Base-by-base conservation (phyloP, 2,113 vertebrate species). In the Megalops atlanticus region DNA sequence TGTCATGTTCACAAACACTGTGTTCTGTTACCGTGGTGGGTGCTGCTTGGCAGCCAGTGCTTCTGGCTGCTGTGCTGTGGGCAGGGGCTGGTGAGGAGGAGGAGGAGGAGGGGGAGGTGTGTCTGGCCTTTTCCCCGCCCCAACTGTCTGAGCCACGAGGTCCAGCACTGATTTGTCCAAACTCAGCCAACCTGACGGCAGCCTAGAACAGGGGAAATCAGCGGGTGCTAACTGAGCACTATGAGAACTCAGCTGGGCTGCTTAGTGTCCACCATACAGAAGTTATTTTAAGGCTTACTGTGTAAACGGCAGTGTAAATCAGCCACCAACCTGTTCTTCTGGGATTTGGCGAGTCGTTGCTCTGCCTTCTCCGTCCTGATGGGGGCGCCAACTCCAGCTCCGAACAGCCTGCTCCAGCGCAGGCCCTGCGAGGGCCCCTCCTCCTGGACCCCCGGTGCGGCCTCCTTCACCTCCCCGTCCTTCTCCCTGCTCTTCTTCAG, bases 101-200 rank as follows among this genome's bases (percentile, higher is more conserved):
- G 83, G 68, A 39, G 81, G 31, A 0, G 77, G 0, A 0, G 40
- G 83, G 1, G 86, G 70, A 58, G 90, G 89, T 1, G 85, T 18
- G 83, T 95, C 97, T 68, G 91, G 92, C 80, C 92, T 95, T 78
- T 93, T 89, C n/a, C 91, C 94, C 5, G 89, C 90, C 69, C 95
- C 94, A 1, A 98, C 91, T 0, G 95, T 96, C 90, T 96, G 96
- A 15, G 95, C 96, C 79, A 99, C 90, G 1, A 96, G 90, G 82
- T 96, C 96, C 58, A 98, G 93, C 49, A 98, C 86, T 0, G 97
- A 96, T 38, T 92, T 91, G 82, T 99, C 97, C 89, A 98, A 90
- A 78, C 94, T 94, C 24, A 99, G 93, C 98, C 97, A 99, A 27
- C 96, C 96, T 0, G 97, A 99, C 0, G 98, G 98, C 15, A 96